A percentile compares a stretch with the other conserved stretches of the same genome.
Evolutionary conservation across 2,113 vertebrate genomes (phyloP).

Genomic region (Grus americana): DNA sequence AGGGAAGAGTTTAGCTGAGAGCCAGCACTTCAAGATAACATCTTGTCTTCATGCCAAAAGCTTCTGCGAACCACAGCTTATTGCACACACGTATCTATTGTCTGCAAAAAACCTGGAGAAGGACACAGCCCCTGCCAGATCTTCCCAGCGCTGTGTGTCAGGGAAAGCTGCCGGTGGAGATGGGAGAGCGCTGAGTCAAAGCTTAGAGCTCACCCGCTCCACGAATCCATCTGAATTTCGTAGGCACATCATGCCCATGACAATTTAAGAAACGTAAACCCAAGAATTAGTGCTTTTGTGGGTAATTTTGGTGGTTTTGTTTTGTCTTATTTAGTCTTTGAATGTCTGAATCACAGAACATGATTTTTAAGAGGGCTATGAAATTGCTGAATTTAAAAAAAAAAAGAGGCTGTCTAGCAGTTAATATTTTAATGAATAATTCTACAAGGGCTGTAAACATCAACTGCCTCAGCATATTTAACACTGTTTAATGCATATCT

Average conservation of each 20-base stretch:
- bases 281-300: neutral
- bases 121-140: neutral
- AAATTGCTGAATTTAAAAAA: neutral
- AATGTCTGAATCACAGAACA: neutral
- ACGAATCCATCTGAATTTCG: neutral
- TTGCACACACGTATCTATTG: fast-evolving
- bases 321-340: neutral
- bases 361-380: neutral
- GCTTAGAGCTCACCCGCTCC: neutral
- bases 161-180: neutral
- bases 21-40: neutral
- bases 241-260: neutral
- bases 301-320: neutral
- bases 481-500: conserved; percentile 30
- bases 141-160: neutral
- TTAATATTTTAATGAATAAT: conserved; percentile 46
- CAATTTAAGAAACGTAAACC: neutral
- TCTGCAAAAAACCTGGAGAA: neutral
- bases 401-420: neutral
- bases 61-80: neutral
- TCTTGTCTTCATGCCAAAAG: neutral
- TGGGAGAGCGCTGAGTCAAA: neutral
- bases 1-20: neutral
- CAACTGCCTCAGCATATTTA: neutral
- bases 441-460: neutral